Evolutionary conservation across 2,888 invertebrate genomes (phyloP).

Genomic region (Scaptomyza tumidula): DNA sequence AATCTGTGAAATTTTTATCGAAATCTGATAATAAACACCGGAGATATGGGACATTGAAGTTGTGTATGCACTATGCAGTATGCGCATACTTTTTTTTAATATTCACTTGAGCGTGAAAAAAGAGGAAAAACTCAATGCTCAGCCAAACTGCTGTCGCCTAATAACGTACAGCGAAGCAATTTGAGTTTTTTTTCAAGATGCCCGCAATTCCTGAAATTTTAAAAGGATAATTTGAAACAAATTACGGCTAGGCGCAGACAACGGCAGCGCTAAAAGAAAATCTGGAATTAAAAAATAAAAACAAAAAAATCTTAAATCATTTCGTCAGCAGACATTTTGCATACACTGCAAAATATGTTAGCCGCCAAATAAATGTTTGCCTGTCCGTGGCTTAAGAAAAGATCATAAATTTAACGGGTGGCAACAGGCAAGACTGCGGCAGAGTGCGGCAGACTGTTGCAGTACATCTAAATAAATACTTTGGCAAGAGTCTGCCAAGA

Average conservation of each 20-base stretch:
- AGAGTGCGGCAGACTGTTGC: background rate
- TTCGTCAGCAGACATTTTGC: slow-evolving; percentile 44
- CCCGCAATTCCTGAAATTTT: slow-evolving; percentile 58
- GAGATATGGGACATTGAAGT: too few relatives aligned
- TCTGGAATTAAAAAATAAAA: background rate
- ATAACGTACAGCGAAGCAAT: slow-evolving; percentile 67
- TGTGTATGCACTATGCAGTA: too few relatives aligned
- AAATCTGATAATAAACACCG: too few relatives aligned
- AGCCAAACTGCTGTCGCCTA: slow-evolving; percentile 8
- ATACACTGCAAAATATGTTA: slow-evolving; percentile 38
- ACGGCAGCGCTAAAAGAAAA: slow-evolving; percentile 29
- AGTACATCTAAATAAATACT: background rate
- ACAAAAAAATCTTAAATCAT: slow-evolving; percentile 20
- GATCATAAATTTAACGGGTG: slow-evolving; percentile 34
- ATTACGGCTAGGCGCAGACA: slow-evolving; percentile 45
- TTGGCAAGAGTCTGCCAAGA: slow-evolving; percentile 17
- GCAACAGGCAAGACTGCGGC: slow-evolving; percentile 1
- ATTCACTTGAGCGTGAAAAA: too few relatives aligned
- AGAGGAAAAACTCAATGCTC: too few relatives aligned
- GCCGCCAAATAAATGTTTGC: slow-evolving; percentile 17
- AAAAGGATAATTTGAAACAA: slow-evolving; percentile 79
- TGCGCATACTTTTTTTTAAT: too few relatives aligned
- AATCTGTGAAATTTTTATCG: too few relatives aligned
- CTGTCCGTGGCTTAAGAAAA: slow-evolving; percentile 4
- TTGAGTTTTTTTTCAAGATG: slow-evolving; percentile 35